Conservation (phyloP, 2,888 invertebrate genomes). For the Hermaeophaga mercurialis region DNA sequence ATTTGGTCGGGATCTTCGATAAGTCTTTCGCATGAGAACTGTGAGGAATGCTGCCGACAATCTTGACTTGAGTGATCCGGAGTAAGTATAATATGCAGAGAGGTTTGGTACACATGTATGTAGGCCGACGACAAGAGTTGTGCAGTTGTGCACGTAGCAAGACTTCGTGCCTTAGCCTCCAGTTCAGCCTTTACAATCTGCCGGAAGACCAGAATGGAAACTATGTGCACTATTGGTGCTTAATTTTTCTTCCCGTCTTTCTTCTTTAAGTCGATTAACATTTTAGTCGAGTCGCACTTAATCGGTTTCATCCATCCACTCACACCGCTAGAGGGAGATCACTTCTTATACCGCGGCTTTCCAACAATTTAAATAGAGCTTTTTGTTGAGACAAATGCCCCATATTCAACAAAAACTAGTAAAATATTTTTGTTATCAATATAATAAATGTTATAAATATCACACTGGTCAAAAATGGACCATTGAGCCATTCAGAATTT, state of each 20-base stretch:
- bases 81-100: conserved; percentile 17
- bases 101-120: conserved; percentile 13
- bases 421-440: too few relatives aligned
- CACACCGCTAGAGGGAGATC: conserved; percentile 3
- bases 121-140: conserved; percentile 24
- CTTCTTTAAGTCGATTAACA: conserved; percentile 7
- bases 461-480: too few relatives aligned
- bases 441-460: too few relatives aligned
- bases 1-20: too few relatives aligned
- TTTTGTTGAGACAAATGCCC: too few relatives aligned
- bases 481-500: too few relatives aligned
- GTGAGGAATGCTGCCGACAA: conserved; percentile 19
- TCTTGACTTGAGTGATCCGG: conserved; percentile 21
- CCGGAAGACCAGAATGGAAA: conserved; percentile 32
- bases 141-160: conserved; percentile 12
- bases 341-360: neutral
- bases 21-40: conserved; percentile 16
- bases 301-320: neutral
- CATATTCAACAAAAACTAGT: too few relatives aligned
- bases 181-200: conserved; percentile 30
- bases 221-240: conserved; percentile 31
- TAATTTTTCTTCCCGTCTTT: conserved; percentile 22
- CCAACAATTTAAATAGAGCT: too few relatives aligned
- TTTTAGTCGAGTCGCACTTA: conserved; percentile 8
- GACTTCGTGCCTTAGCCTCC: conserved; percentile 20